phyloP scores from a whole-genome alignment of 1,140 invertebrate genomes.

The Orchesella cincta region DNA sequence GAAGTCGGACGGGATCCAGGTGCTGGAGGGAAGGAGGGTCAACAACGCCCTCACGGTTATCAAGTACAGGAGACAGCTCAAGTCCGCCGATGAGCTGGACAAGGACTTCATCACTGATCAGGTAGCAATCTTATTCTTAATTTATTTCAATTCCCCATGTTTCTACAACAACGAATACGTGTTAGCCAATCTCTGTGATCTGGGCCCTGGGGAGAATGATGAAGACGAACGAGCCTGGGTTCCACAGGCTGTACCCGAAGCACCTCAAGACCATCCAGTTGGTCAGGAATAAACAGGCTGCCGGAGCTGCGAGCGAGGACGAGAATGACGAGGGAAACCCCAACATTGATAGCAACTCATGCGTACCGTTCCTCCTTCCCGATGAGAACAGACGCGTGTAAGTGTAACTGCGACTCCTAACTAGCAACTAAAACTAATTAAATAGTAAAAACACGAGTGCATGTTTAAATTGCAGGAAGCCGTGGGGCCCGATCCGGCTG shows the following conservation, averaged over 20 bases:
- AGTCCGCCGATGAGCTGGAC: conserved; percentile 41
- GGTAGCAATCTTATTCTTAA: conserved; percentile 18
- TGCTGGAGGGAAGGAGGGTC: conserved; percentile 43
- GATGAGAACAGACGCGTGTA: neutral
- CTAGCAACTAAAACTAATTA: too few species aligned
- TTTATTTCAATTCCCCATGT: conserved; percentile 14
- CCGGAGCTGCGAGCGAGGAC: conserved; percentile 60
- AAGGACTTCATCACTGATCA: conserved; percentile 38
- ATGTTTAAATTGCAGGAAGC: conserved; percentile 55
- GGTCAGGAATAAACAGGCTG: neutral
- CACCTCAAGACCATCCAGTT: conserved; percentile 52
- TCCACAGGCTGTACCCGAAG: conserved; percentile 79
- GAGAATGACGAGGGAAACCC: neutral
- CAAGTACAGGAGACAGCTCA: conserved; percentile 48
- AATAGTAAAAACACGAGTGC: neutral
- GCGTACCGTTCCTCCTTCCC: conserved; percentile 4
- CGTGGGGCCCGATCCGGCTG: conserved; percentile 76
- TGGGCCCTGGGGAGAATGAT: conserved; percentile 85
- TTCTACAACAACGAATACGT: too few species aligned
- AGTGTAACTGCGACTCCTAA: too few species aligned
- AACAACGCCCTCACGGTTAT: conserved; percentile 33
- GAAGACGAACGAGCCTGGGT: conserved; percentile 74
- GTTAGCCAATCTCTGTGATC: conserved; percentile 73
- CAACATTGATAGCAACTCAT: too few species aligned
- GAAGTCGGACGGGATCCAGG: conserved; percentile 43